phyloP scores from a whole-genome alignment of 2,797 vertebrate genomes.

The Heterohyrax brucei region DNA sequence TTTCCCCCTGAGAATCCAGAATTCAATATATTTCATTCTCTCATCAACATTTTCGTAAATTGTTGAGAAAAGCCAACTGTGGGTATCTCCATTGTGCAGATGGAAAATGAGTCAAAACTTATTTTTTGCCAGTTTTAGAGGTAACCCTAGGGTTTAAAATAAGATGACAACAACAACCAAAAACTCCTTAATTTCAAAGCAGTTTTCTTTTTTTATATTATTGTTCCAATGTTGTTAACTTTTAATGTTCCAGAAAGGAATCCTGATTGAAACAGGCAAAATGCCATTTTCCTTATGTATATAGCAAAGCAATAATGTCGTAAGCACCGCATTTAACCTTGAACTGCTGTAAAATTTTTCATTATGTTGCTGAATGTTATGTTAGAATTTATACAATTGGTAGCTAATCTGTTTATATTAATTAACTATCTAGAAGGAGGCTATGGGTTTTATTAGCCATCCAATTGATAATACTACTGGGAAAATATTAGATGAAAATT shows the following conservation, averaged over 20 bases:
- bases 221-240: slow-evolving; percentile 7
- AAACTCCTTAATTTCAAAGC: slow-evolving; percentile 45
- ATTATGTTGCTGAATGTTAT: slow-evolving; percentile 34
- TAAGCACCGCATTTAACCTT: slow-evolving; percentile 50
- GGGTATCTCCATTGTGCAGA: slow-evolving; percentile 22
- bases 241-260: slow-evolving; percentile 56
- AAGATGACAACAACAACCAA: background rate
- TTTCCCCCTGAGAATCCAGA: slow-evolving; percentile 11
- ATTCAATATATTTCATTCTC: slow-evolving; percentile 54
- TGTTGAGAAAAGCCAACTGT: slow-evolving; percentile 21
- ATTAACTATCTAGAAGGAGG: slow-evolving; percentile 54
- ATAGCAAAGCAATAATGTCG: background rate
- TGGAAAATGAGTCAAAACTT: slow-evolving; percentile 5
- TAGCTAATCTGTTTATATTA: slow-evolving; percentile 53
- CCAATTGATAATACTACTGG: slow-evolving; percentile 57
- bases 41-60: slow-evolving; percentile 65
- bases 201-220: slow-evolving; percentile 8
- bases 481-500: slow-evolving; percentile 65
- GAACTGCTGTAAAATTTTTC: slow-evolving; percentile 63
- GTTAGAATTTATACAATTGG: slow-evolving; percentile 65
- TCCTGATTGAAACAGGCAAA: slow-evolving; percentile 46
- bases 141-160: slow-evolving; percentile 42
- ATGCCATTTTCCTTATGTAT: slow-evolving; percentile 45
- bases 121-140: slow-evolving; percentile 21
- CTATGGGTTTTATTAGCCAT: slow-evolving; percentile 40